Conservation (phyloP, 1,140 invertebrate species). For the Drosophila virilis region DNA sequence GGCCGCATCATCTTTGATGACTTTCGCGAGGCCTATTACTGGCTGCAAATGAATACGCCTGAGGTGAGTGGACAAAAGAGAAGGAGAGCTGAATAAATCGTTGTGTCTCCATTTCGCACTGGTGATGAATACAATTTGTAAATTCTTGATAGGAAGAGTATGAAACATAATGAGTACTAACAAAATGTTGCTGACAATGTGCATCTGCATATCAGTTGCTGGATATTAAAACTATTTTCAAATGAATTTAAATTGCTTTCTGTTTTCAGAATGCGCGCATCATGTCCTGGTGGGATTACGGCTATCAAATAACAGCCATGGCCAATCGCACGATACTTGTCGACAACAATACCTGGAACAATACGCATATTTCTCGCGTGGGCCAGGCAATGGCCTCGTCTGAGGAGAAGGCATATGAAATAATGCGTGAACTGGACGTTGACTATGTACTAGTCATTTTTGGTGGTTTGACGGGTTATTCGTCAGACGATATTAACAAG, state of each 20-base stretch:
- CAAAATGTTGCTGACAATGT: constrained; percentile 54
- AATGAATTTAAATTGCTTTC: not conserved
- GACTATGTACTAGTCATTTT: constrained; percentile 99
- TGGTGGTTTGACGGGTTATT: constrained; percentile 98
- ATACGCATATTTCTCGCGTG: constrained; percentile 98
- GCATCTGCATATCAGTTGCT: not conserved
- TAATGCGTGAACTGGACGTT: constrained; percentile 98
- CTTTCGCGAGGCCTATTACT: constrained; percentile 99
- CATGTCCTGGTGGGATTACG: constrained; percentile 99
- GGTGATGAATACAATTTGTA: constrained; percentile 66
- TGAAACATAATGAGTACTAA: constrained; percentile 82
- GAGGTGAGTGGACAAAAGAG: constrained; percentile 85
- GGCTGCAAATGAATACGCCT: constrained; percentile 98
- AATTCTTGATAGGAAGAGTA: constrained; percentile 80
- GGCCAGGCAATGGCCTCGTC: constrained; percentile 98
- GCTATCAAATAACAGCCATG: constrained; percentile 99
- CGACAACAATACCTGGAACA: constrained; percentile 99
- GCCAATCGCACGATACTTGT: constrained; percentile 98
- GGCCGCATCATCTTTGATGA: constrained; percentile 98
- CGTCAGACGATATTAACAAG: constrained; percentile 99
- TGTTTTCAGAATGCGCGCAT: constrained; percentile 93
- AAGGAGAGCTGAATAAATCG: not conserved
- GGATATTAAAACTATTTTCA: not conserved
- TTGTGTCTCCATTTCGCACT: not conserved
- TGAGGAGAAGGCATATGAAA: constrained; percentile 98